Percentiles rank a stretch among this genome's conserved stretches.
Evolutionary conservation across 2,113 vertebrate species (phyloP).

Genomic region (Nyctibius bracteatus): DNA sequence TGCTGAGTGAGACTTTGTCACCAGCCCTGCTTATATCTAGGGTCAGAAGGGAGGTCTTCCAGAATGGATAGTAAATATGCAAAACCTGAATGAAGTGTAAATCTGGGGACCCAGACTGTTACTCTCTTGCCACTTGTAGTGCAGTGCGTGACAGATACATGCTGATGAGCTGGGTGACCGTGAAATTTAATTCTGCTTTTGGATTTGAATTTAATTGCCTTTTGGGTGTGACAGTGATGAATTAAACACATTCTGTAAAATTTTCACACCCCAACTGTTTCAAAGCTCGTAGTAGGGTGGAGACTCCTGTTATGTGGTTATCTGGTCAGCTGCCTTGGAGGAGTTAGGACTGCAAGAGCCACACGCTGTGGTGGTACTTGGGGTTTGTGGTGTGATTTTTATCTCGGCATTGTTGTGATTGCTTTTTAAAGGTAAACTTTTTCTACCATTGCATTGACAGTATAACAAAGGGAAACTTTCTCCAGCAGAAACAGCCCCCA

Average conservation of each 20-base stretch:
- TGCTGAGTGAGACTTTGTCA: background rate
- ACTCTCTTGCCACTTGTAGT: background rate
- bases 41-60: background rate
- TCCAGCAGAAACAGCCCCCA: background rate
- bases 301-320: constrained; percentile 24
- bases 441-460: background rate
- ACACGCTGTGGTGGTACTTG: background rate
- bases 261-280: background rate
- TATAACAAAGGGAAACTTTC: background rate
- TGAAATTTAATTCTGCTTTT: background rate
- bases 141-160: background rate
- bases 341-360: background rate
- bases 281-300: background rate
- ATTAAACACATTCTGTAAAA: background rate
- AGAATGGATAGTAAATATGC: background rate
- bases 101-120: background rate
- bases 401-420: constrained; percentile 2
- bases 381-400: constrained; percentile 33
- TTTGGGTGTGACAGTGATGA: background rate
- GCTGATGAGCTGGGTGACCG: background rate
- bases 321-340: constrained; percentile 14
- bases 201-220: background rate
- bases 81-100: background rate
- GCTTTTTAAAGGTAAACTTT: constrained; percentile 13
- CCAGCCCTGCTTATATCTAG: rapidly evolving